Percentiles rank a stretch among this genome's conserved stretches.
phyloP scores from a whole-genome alignment of 2,113 vertebrate genomes.

The Calcarius ornatus region DNA sequence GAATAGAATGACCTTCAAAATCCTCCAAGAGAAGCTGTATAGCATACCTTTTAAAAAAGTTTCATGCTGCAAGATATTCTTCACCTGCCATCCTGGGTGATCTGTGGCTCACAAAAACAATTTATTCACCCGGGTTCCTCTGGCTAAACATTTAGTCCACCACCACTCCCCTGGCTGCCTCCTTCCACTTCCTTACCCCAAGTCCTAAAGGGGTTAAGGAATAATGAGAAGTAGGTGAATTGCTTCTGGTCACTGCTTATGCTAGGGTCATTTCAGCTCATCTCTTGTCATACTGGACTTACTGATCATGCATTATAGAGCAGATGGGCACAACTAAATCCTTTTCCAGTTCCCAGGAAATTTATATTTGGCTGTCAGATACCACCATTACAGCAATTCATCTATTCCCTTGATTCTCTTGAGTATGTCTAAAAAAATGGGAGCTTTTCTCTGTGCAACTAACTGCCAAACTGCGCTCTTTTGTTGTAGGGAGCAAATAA shows the following conservation, averaged over 20 bases:
- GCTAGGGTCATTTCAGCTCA: not conserved
- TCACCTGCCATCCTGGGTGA: not conserved
- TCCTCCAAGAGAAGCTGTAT: not conserved
- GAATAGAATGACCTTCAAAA: not conserved
- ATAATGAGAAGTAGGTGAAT: not conserved
- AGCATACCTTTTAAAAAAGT: not conserved
- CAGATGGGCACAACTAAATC: not conserved
- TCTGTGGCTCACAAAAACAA: not conserved
- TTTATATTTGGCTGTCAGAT: not conserved
- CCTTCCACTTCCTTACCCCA: accelerated
- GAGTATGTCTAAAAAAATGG: accelerated
- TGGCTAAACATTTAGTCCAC: not conserved
- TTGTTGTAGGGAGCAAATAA: not conserved
- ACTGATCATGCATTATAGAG: not conserved
- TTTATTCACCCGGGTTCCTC: not conserved
- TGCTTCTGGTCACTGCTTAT: not conserved
- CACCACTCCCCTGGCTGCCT: not conserved
- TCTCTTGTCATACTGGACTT: not conserved
- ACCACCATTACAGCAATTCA: not conserved
- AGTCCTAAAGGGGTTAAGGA: not conserved
- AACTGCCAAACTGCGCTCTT: not conserved
- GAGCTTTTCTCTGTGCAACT: not conserved
- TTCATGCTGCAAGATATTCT: not conserved
- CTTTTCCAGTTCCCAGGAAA: not conserved
- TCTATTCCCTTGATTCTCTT: not conserved